Percentiles rank a stretch among this genome's conserved stretches.
Evolutionary conservation across 2,113 vertebrate species (phyloP).

Genomic region (Hippoglossus stenolepis): DNA sequence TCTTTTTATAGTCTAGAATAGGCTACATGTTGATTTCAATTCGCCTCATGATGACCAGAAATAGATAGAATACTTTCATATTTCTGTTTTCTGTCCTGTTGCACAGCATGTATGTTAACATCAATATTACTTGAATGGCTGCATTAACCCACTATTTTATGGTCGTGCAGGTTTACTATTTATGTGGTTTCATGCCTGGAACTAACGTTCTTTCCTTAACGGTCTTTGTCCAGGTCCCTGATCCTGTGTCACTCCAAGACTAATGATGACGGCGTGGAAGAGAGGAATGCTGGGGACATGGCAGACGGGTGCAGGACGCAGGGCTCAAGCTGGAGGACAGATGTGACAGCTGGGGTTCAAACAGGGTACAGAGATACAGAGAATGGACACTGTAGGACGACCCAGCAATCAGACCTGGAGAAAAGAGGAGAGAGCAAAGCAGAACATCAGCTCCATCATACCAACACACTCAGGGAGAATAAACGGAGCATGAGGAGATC

Average conservation of each 20-base stretch:
- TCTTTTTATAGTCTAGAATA: too few relatives aligned
- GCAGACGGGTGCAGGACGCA: conserved; percentile 65
- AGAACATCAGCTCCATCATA: conserved; percentile 6
- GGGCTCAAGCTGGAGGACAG: conserved; percentile 19
- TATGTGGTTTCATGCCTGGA: background rate
- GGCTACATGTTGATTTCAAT: background rate
- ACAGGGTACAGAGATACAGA: conserved; percentile 59
- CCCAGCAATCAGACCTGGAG: conserved; percentile 39
- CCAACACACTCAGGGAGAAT: conserved; percentile 28
- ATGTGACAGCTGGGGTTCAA: conserved; percentile 43
- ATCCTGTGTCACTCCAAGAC: conserved; percentile 89
- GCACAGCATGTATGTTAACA: background rate
- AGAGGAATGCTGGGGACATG: conserved; percentile 75
- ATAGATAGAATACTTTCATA: background rate
- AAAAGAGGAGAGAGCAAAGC: conserved; percentile 15
- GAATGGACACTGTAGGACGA: conserved; percentile 60
- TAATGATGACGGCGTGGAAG: conserved; percentile 86
- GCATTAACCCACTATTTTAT: background rate
- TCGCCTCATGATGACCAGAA: background rate
- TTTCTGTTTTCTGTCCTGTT: background rate
- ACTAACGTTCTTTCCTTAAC: background rate
- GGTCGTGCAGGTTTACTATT: background rate
- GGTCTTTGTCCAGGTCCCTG: conserved; percentile 87
- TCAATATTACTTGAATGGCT: background rate
- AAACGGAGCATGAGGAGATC: conserved; percentile 77